phyloP scores from a whole-genome alignment of 1,140 invertebrate genomes.

The Hylaeus anthracinus region DNA sequence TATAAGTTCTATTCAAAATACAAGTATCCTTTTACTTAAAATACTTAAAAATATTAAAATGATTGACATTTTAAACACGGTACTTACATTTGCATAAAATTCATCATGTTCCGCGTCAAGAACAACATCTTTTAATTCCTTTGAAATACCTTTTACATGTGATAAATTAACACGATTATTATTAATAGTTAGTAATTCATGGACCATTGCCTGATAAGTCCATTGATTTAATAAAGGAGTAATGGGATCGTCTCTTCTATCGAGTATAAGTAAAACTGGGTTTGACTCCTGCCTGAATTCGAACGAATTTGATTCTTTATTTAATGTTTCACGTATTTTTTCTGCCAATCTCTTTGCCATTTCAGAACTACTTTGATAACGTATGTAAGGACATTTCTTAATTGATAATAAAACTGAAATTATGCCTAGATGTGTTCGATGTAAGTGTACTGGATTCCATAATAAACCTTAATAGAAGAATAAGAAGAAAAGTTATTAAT shows the following conservation, averaged over 20 bases:
- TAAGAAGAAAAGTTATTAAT: slow-evolving; percentile 14
- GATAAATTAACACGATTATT: slow-evolving; percentile 97
- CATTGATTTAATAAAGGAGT: slow-evolving; percentile 99
- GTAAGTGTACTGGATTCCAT: slow-evolving; percentile 89
- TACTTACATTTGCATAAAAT: slow-evolving; percentile 94
- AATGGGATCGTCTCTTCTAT: slow-evolving; percentile 95
- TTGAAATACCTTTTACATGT: slow-evolving; percentile 89
- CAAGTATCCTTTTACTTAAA: slow-evolving; percentile 39
- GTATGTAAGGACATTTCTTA: slow-evolving; percentile 94
- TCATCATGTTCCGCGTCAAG: slow-evolving; percentile 97
- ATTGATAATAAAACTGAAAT: slow-evolving; percentile 93
- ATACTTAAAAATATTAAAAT: slow-evolving; percentile 11
- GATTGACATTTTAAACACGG: slow-evolving; percentile 16
- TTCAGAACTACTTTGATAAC: slow-evolving; percentile 95
- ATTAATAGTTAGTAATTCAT: slow-evolving; percentile 96
- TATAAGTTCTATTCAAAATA: slow-evolving; percentile 91
- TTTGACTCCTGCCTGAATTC: slow-evolving; percentile 90
- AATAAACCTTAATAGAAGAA: slow-evolving; percentile 81
- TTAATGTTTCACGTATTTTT: slow-evolving; percentile 90
- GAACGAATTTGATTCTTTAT: slow-evolving; percentile 93
- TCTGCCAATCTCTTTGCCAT: slow-evolving; percentile 93
- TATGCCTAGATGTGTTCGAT: slow-evolving; percentile 92
- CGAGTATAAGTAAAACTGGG: slow-evolving; percentile 93
- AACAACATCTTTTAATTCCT: slow-evolving; percentile 96
- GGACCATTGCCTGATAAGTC: slow-evolving; percentile 99